Evolutionary conservation across 1,140 invertebrate genomes (phyloP), one percentile per base, ranked within the genome.

Genomic region (Drosophila lini): DNA sequence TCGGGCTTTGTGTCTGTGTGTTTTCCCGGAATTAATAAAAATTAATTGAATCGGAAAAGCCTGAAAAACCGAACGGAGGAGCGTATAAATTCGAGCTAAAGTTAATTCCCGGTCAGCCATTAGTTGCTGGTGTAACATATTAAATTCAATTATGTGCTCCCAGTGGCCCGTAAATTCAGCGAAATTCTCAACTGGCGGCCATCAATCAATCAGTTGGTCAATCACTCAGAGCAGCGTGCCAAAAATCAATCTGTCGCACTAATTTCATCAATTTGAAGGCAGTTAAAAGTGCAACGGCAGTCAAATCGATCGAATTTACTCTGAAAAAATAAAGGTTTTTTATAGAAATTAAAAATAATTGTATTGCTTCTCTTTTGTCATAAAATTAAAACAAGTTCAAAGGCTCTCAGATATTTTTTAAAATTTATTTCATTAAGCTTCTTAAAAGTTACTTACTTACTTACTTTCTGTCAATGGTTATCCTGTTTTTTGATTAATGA

Each of bases 131-230:
- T 53, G 41, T 40, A 38, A 50, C 40, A 36, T 56, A 63, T 74
- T 55, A 55, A 74, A 74, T 63, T 63, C 42, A 63, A 63, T 63
- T 74, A 74, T 36, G 38, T 19, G 19, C 19, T 19, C 50, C 32
- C 28, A 63, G 11, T 53, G 75, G 44, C 19, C 70, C 68, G 74
- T 68, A 67, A 83, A 80, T 77, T 63, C 3, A 38, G 32, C 48
- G 61, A 22, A 63, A 70, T 48, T 71, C 55, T 41, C 50, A 28
- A 22, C 19, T 19, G 32, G 31, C 36, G 32, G 31, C 36, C 36
- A 57, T 50, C 73, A 58, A 50, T 53, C 80, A 67, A 71, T 83
- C 78, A 85, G 61, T 65, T 61, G 62, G 52, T 84, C 77, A 77
- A 73, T 47, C 45, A 58, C 70, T 50, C 45, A 50, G 25, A 50